These are phyloP conservation scores for Nemoura dubitans DNA, from an alignment of 2,888 invertebrate genomes.

Conservation along the genomic window DNA sequence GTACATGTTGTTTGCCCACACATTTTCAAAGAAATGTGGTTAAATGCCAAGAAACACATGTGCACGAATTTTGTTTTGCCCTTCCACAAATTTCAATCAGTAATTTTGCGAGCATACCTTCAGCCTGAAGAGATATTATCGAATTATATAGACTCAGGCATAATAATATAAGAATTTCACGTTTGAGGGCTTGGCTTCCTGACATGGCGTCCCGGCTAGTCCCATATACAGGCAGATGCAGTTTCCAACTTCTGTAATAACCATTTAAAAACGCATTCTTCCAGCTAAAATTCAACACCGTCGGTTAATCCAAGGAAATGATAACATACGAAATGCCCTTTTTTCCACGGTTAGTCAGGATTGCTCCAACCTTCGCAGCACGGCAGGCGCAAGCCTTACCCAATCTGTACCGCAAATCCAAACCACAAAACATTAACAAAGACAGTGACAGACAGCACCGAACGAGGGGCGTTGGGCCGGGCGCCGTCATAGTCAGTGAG, in stretches of 20 bases:
- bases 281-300: not conserved
- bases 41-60: not conserved
- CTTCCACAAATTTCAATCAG: not conserved
- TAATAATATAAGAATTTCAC: constrained; percentile 55
- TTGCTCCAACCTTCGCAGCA: not conserved
- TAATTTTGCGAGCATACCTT: constrained; percentile 50
- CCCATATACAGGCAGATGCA: constrained; percentile 23
- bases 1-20: not conserved
- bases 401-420: not conserved
- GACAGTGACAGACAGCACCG: not conserved
- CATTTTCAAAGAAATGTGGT: not conserved
- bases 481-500: not conserved
- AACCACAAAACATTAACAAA: constrained; percentile 12
- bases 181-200: constrained; percentile 56
- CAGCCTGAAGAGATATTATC: constrained; percentile 54
- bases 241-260: not conserved
- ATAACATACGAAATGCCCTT: not conserved
- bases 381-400: not conserved
- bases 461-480: not conserved
- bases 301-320: not conserved
- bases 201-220: constrained; percentile 60
- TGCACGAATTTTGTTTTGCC: not conserved
- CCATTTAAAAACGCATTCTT: not conserved
- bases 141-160: constrained; percentile 53
- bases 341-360: not conserved